Base-by-base conservation (phyloP, 2,888 invertebrate species). In the Myopa tessellatipennis region DNA sequence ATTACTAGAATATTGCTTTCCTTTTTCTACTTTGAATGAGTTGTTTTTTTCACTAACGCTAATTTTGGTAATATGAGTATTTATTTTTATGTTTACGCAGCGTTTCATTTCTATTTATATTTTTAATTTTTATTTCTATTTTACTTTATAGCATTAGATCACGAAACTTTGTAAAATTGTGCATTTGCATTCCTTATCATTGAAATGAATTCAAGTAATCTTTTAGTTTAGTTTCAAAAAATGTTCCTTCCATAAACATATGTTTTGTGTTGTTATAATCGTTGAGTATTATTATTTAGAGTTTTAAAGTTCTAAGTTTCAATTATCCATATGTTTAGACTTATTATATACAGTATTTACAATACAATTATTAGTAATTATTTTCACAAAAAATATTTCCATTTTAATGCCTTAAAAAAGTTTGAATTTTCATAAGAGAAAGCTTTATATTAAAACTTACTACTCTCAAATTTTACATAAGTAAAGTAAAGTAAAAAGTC, bases 161-260 rank as follows among this genome's bases (percentile, higher is more conserved):
- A 26, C 26, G 45, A 45, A 45, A 45, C 45, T 45, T 45, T 45
- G 6, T 45, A 45, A 45, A 8, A 45, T 45, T 45, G 45, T 45
- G 10, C 6, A 45, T 6, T 45, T 45, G 45, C 10, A 45, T 45
- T 45, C 7, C n/a, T 12, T 16, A 55, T 12, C 4, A 55, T 55
- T n/a, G 10, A 55, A 55, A 8, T 16, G n/a, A 16, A 16, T 55
- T 55, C 45, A 45, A 2, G 45, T 45, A 8, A 45, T 45, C 45
- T 6, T 6, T 10, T 16, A 12, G 4, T 55, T 14, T 55, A 16
- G 55, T 55, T 55, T 70, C 12, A 6, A 34, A 34, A 55, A 34
- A 55, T 70, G 70, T 70, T 70, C 55, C 52, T 55, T 70, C 34
- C 7, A 16, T 70, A 55, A 55, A 55, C 55, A 55, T 70, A 70